Evolutionary conservation across 2,888 invertebrate species (phyloP).

Genomic region (Ditylenchus weischeri): DNA sequence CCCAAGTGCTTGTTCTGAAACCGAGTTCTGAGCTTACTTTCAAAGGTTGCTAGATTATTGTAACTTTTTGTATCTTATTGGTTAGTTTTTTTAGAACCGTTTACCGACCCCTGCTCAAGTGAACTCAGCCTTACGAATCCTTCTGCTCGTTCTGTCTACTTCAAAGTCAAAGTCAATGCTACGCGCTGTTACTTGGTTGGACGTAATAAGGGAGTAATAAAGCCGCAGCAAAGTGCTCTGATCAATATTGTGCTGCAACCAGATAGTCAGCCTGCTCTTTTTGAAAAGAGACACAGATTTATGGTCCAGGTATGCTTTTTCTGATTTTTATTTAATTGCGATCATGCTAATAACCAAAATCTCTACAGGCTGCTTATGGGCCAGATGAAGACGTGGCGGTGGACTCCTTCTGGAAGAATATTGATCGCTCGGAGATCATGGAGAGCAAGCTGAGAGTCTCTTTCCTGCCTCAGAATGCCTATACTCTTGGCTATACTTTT

Average conservation of each 20-base stretch:
- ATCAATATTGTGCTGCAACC: conserved; percentile 87
- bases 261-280: conserved; percentile 65
- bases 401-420: conserved; percentile 62
- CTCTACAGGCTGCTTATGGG: no score
- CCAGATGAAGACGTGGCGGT: conserved; percentile 63
- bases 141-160: conserved; percentile 78
- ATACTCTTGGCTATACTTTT: no score
- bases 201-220: conserved; percentile 86
- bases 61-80: conserved; percentile 23
- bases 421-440: conserved; percentile 68
- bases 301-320: conserved; percentile 78
- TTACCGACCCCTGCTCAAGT: conserved; percentile 78
- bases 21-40: conserved; percentile 59
- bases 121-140: conserved; percentile 86
- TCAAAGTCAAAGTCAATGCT: conserved; percentile 99
- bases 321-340: no score
- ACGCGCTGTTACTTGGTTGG: conserved; percentile 98
- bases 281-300: conserved; percentile 84
- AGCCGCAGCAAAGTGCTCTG: conserved; percentile 33
- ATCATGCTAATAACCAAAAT: no score
- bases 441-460: conserved; percentile 20
- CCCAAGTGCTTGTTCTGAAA: conserved; percentile 45
- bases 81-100: conserved; percentile 68
- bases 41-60: conserved; percentile 47
- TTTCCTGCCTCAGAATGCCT: conserved; percentile 8